Evolutionary conservation across 2,113 vertebrate species (phyloP).

Genomic region (Sula dactylatra): DNA sequence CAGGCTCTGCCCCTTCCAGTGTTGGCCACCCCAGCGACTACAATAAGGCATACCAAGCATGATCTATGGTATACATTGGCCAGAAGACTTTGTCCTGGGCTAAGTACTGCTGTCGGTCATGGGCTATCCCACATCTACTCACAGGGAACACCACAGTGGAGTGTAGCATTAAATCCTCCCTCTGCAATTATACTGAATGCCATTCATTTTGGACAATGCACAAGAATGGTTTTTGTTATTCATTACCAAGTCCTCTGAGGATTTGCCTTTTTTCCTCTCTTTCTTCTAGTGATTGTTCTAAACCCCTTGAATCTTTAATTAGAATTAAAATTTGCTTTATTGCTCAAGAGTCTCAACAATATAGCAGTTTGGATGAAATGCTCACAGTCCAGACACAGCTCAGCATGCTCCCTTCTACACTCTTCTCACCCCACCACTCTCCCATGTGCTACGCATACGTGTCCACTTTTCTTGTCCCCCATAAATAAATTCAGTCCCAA

Average conservation of each 20-base stretch:
- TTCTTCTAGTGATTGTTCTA: slow-evolving; percentile 53
- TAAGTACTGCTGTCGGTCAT: not conserved
- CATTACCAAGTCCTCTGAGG: slow-evolving; percentile 44
- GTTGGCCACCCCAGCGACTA: not conserved
- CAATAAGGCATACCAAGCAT: not conserved
- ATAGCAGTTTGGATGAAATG: slow-evolving; percentile 31
- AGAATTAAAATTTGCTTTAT: slow-evolving; percentile 55
- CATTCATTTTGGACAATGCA: slow-evolving; percentile 12
- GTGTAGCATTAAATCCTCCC: not conserved
- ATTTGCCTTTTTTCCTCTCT: not conserved
- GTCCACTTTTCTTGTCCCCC: not conserved
- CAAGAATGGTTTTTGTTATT: slow-evolving; percentile 36
- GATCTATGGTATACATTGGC: not conserved
- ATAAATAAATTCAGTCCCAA: not conserved
- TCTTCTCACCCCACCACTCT: not conserved
- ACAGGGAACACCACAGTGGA: not conserved
- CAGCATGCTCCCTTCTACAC: not conserved
- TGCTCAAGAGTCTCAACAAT: slow-evolving; percentile 60
- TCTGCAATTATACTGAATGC: not conserved
- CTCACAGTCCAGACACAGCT: not conserved
- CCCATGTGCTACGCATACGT: not conserved
- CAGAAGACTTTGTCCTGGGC: not conserved
- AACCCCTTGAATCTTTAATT: slow-evolving; percentile 56
- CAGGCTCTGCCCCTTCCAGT: not conserved
- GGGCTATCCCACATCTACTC: not conserved